A percentile compares a stretch with the other conserved stretches of the same genome.
These are phyloP conservation scores for Masnerella sp. DNA, from an alignment of 2,888 invertebrate species.

Conservation along the genomic window DNA sequence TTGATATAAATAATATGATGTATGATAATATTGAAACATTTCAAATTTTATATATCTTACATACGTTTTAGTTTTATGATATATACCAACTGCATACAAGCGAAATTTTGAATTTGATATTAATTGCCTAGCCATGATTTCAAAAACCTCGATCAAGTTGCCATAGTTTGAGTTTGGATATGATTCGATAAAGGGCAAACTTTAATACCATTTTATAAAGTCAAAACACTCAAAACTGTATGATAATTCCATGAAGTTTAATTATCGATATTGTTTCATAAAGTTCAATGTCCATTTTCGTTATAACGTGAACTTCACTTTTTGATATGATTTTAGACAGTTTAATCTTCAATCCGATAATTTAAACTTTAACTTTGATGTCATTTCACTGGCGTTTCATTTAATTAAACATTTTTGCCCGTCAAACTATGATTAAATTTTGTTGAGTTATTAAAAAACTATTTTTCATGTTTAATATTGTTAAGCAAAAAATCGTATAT, in stretches of 20 bases:
- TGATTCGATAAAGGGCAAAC: conserved; percentile 11
- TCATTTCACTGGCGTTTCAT: not conserved
- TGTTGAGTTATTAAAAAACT: too few relatives aligned
- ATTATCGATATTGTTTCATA: conserved; percentile 22
- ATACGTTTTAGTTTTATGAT: too few relatives aligned
- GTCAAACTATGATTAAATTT: too few relatives aligned
- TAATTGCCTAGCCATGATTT: not conserved
- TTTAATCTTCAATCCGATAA: conserved; percentile 13
- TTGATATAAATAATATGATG: too few relatives aligned
- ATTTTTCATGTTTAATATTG: too few relatives aligned
- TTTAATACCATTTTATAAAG: conserved; percentile 11
- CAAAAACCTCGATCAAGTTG: not conserved
- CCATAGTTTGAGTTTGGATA: conserved; percentile 3
- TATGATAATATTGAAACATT: too few relatives aligned
- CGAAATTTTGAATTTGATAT: not conserved
- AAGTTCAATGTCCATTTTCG: conserved; percentile 18
- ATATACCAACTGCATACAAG: not conserved
- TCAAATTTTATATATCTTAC: too few relatives aligned
- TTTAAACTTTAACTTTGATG: conserved; percentile 4
- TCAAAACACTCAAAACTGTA: conserved; percentile 11
- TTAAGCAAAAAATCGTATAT: not conserved
- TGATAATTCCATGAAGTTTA: conserved; percentile 20
- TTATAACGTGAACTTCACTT: conserved; percentile 1
- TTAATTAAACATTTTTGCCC: not conserved
- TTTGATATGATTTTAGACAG: conserved; percentile 1